phyloP scores from a whole-genome alignment of 1,140 invertebrate genomes.

The Drosophila sulfurigaster region DNA sequence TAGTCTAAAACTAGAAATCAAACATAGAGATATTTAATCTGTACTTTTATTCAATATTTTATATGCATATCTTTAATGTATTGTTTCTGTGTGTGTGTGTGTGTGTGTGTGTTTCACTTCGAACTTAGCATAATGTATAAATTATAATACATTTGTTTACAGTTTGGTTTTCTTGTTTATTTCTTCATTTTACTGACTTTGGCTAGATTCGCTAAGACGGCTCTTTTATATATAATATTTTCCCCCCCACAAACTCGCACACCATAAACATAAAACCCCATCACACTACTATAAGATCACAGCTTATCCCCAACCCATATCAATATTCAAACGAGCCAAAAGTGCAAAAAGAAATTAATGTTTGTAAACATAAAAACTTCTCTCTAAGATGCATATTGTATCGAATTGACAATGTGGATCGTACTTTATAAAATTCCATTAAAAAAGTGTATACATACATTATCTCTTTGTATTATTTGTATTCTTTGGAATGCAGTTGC shows the following conservation, averaged over 20 bases:
- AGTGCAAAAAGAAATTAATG: not conserved
- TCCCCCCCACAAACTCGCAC: not conserved
- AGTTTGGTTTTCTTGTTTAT: slow-evolving; percentile 25
- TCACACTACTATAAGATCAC: slow-evolving; percentile 43
- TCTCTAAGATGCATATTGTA: not conserved
- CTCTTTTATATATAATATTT: slow-evolving; percentile 1
- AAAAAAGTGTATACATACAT: slow-evolving; percentile 64
- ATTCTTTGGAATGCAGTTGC: slow-evolving; percentile 18
- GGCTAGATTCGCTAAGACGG: slow-evolving; percentile 49
- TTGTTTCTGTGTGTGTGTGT: slow-evolving; percentile 24
- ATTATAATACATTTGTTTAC: slow-evolving; percentile 75
- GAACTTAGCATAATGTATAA: slow-evolving; percentile 66
- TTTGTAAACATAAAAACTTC: not conserved
- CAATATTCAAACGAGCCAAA: slow-evolving; percentile 18
- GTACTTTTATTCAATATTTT: slow-evolving; percentile 72
- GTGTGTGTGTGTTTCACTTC: slow-evolving; percentile 25
- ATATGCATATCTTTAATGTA: slow-evolving; percentile 50
- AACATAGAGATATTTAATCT: slow-evolving; percentile 51
- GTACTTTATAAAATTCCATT: slow-evolving; percentile 56
- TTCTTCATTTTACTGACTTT: slow-evolving; percentile 27
- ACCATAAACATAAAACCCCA: slow-evolving; percentile 6
- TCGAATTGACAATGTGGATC: slow-evolving; percentile 56
- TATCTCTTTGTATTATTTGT: slow-evolving; percentile 21
- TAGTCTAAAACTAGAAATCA: slow-evolving; percentile 42
- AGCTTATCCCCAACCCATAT: slow-evolving; percentile 44